Conservation (phyloP, 2,797 vertebrate species). For the Champsocephalus gunnari region DNA sequence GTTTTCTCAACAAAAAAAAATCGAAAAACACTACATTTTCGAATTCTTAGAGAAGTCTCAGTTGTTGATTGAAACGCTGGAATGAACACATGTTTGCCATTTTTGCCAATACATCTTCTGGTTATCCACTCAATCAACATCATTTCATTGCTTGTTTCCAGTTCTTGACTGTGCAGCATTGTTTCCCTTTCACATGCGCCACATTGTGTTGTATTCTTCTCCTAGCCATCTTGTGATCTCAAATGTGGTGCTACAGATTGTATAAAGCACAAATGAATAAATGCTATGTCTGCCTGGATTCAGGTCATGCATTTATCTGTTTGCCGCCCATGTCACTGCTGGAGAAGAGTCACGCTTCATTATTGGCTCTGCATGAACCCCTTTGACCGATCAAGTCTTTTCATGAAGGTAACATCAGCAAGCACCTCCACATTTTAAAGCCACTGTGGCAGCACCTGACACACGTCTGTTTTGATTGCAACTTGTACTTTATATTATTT, state of each 20-base stretch:
- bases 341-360: conserved; percentile 36
- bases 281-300: not conserved
- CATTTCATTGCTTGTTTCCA: not conserved
- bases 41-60: not conserved
- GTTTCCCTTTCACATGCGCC: not conserved
- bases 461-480: not conserved
- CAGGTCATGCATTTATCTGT: conserved; percentile 8
- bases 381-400: conserved; percentile 32
- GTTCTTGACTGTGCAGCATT: not conserved
- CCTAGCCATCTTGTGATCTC: not conserved
- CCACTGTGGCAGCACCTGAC: not conserved
- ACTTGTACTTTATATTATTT: not conserved
- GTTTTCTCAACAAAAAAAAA: not conserved
- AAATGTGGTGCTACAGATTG: not conserved
- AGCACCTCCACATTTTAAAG: not conserved
- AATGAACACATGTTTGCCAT: not conserved
- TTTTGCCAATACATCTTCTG: not conserved
- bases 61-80: not conserved
- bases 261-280: not conserved
- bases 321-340: conserved; percentile 2
- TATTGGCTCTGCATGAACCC: conserved; percentile 30
- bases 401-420: conserved; percentile 16
- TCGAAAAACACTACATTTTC: not conserved
- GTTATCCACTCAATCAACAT: no score
- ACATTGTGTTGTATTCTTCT: not conserved